Conservation (phyloP, 2,888 invertebrate species). For the Apeira syringaria region DNA sequence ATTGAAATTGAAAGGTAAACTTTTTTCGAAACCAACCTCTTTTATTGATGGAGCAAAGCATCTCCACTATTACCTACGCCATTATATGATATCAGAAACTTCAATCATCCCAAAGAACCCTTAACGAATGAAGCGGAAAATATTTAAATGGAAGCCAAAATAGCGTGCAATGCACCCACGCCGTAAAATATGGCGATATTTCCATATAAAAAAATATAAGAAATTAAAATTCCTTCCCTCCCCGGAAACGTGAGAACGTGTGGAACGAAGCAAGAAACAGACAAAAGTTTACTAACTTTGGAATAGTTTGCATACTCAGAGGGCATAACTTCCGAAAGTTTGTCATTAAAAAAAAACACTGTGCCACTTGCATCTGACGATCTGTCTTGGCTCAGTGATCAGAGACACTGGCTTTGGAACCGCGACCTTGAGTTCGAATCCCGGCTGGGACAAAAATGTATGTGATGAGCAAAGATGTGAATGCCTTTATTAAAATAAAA, state of each 20-base stretch:
- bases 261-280: constrained; percentile 63
- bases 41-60: too few relatives aligned
- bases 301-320: constrained; percentile 51
- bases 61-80: too few relatives aligned
- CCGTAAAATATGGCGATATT: constrained; percentile 76
- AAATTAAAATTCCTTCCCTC: constrained; percentile 63
- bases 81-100: constrained; percentile 50
- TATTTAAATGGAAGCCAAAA: constrained; percentile 80
- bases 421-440: too few relatives aligned
- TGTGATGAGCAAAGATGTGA: not conserved
- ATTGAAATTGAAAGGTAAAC: too few relatives aligned
- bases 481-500: too few relatives aligned
- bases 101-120: constrained; percentile 70
- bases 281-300: constrained; percentile 56
- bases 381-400: too few relatives aligned
- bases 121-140: constrained; percentile 80
- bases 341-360: constrained; percentile 11
- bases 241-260: constrained; percentile 65
- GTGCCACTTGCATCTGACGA: not conserved
- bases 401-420: too few relatives aligned
- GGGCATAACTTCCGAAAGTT: constrained; percentile 35
- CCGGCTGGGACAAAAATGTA: constrained; percentile 1
- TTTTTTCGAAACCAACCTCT: too few relatives aligned
- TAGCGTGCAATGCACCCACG: constrained; percentile 63
- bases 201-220: constrained; percentile 48